Evolutionary conservation across 2,113 vertebrate species (phyloP), one percentile per base, ranked within the genome.

Genomic region (Fukomys damarensis): DNA sequence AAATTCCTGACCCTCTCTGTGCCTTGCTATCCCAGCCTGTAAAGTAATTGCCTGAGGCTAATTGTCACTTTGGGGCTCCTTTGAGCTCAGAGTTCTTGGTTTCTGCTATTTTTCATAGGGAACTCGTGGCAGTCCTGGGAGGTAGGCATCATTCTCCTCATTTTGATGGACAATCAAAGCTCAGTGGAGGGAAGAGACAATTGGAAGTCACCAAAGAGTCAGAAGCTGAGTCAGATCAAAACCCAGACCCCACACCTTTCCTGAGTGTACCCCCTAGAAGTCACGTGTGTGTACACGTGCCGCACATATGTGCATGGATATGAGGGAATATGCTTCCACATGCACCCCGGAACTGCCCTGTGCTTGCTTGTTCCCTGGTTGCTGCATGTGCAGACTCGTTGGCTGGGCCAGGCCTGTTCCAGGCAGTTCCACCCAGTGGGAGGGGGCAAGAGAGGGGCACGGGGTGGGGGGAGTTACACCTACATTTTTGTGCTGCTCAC

Each of bases 401-500:
- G 94, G 32, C 97, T 82, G 96, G 85, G 92, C 17, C 92, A 56
- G 96, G 96, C 77, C 82, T 79, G 82, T 92, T 94, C 43, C 94
- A 96, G 95, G 95, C 90, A 96, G 96, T 87, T 87, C 86, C 92
- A 87, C 89, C 96, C 95, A 46, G 56, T 49, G 89, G 70, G 95
- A 93, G 89, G 91, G 91, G 95, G 59, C 14, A 90, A 89, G 35
- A 68, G 52, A 28, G 92, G 94, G 89, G 52, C 14, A 68, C 77
- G 52, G 43, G 35, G 52, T 93, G 46, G 24, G 54, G 2, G 35
- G 74, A 95, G 80, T 97, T 98, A 89, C 98, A 97, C 93, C 96
- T 98, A 98, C 97, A 98, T 98, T 98, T 97, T 98, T 98, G 86
- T 96, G 58, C 96, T 96, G 95, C 94, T 93, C 86, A 86, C 95